Evolutionary conservation across 1,140 invertebrate genomes (phyloP).

Genomic region (Whitmania pigra): DNA sequence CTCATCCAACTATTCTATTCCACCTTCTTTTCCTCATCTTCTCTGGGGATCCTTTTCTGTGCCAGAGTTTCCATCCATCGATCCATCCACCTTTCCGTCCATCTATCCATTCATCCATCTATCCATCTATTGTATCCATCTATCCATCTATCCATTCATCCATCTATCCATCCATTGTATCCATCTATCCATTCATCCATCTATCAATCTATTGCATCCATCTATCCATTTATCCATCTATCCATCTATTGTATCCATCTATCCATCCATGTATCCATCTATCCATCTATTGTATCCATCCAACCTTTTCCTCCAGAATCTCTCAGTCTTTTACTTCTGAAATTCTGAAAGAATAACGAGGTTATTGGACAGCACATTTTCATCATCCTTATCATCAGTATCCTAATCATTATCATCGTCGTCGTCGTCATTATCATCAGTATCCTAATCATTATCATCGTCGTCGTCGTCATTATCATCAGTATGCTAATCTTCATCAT

Average conservation of each 20-base stretch:
- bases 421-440: conserved; percentile 24
- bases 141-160: background rate
- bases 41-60: too few relatives aligned
- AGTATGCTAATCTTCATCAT: conserved; percentile 21
- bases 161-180: background rate
- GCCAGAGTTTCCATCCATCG: background rate
- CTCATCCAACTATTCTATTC: too few relatives aligned
- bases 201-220: background rate
- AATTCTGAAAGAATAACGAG: too few relatives aligned
- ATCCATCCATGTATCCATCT: background rate
- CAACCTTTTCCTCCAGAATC: background rate
- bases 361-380: background rate
- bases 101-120: background rate
- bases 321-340: too few relatives aligned
- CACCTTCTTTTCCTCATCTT: too few relatives aligned
- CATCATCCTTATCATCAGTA: conserved; percentile 17
- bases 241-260: background rate
- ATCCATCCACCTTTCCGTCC: background rate
- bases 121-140: background rate
- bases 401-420: conserved; percentile 20
- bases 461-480: conserved; percentile 24
- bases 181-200: background rate
- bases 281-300: background rate
- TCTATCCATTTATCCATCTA: background rate
- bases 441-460: conserved; percentile 21